phyloP scores from a whole-genome alignment of 2,797 vertebrate species.

The Syngnathus rostellatus region DNA sequence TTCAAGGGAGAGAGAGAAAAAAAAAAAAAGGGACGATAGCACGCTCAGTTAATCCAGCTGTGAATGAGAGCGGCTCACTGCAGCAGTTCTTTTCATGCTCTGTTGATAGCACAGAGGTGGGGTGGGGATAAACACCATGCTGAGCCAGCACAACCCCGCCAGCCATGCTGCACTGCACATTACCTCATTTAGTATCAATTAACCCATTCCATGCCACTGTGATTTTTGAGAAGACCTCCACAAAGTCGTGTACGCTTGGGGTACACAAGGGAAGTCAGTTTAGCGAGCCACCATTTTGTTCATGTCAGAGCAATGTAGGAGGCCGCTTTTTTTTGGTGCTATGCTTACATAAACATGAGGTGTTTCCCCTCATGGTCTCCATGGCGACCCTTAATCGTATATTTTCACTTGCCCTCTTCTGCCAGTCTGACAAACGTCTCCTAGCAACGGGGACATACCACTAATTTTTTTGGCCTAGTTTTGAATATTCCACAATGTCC shows the following conservation, averaged over 20 bases:
- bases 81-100: slow-evolving; percentile 69
- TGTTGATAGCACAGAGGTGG: slow-evolving; percentile 45
- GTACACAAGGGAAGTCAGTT: background rate
- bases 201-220: background rate
- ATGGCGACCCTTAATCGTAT: background rate
- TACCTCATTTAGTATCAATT: slow-evolving; percentile 21
- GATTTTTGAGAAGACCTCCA: background rate
- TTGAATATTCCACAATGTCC: no score
- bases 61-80: slow-evolving; percentile 67
- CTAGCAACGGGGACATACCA: background rate
- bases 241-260: no score
- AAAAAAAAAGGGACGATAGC: slow-evolving; percentile 39
- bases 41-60: slow-evolving; percentile 64
- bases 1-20: slow-evolving; percentile 7
- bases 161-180: slow-evolving; percentile 37
- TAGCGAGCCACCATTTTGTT: background rate
- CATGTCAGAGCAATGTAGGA: background rate
- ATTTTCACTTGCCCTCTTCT: background rate
- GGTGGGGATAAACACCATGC: slow-evolving; percentile 44
- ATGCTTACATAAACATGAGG: slow-evolving; percentile 23
- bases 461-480: no score
- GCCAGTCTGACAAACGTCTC: background rate
- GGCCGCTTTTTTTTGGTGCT: background rate
- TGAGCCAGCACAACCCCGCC: slow-evolving; percentile 57
- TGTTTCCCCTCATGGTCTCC: slow-evolving; percentile 11